These are phyloP conservation scores for Poecilia velifera DNA, from an alignment of 2,797 vertebrate species.

Conservation along the genomic window DNA sequence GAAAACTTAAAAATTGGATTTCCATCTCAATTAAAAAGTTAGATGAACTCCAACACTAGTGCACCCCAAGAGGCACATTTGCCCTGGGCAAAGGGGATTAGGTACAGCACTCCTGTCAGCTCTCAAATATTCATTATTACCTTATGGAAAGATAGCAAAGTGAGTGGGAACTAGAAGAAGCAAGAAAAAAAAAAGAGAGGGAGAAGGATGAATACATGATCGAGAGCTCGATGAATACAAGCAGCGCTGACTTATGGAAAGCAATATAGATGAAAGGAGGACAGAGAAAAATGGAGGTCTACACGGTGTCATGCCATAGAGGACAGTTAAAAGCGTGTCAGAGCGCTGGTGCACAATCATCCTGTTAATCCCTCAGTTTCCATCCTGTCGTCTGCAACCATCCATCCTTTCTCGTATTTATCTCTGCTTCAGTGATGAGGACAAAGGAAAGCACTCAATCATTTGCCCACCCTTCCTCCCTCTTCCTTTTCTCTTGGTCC, in stretches of 20 bases:
- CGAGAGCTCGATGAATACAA: conserved; percentile 66
- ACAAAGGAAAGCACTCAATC: conserved; percentile 80
- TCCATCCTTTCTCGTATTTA: conserved; percentile 75
- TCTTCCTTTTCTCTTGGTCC: conserved; percentile 50
- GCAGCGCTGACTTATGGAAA: conserved; percentile 66
- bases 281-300: conserved; percentile 67
- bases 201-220: conserved; percentile 45
- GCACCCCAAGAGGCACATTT: conserved; percentile 66
- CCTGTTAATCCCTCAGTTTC: conserved; percentile 70
- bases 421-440: conserved; percentile 78
- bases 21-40: conserved; percentile 77
- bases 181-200: conserved; percentile 13
- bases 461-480: conserved; percentile 50
- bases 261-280: conserved; percentile 70
- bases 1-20: conserved; percentile 70
- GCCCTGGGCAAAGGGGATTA: conserved; percentile 74
- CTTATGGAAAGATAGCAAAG: conserved; percentile 69
- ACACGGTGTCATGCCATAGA: conserved; percentile 68
- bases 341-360: conserved; percentile 63
- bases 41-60: conserved; percentile 70
- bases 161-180: conserved; percentile 48
- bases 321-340: conserved; percentile 74
- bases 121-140: conserved; percentile 78
- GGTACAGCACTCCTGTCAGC: conserved; percentile 65
- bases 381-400: conserved; percentile 68